Base-by-base conservation (phyloP, 2,888 invertebrate genomes). In the Chymomyza fuscimana region DNA sequence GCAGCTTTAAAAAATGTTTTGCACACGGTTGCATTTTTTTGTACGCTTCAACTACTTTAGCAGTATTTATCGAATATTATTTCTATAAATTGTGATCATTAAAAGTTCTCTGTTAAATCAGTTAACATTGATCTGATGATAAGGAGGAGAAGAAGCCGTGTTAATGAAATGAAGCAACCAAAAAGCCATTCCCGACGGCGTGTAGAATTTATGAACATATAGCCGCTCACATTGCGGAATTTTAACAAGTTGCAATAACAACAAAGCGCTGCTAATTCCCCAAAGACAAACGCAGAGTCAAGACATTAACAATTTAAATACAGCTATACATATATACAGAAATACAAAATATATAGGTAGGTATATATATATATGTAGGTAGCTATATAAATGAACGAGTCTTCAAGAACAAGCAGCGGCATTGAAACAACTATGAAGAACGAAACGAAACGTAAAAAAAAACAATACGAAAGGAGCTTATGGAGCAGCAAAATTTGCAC, bases 251-350 rank as follows among this genome's bases (percentile, higher is more conserved):
- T 78, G 81, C 85, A 78, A 79, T 79, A 82, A 77, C 81, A 82
- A 72, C 76, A 76, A 60, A 74, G 80, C 86, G 64, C 76, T 80
- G 85, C 84, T 86, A 85, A 85, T 87, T 85, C 87, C 87, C 85
- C 86, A 85, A 85, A 79, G 87, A 59, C 64, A 19, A 61, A 62
- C 25, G 40, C 10, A 36, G 66, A 66, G 36, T 40, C 74, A 80
- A 52, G 78, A 76, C 82, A 84, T 85, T 86, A 85, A 85, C 85
- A 86, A 85, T 85, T 87, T 85, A 85, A 85, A 85, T 87, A 87
- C 86, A 83, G 59, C 76, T 46, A 19, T 19, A 19, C 19, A 19
- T 71, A 73, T 63, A 62, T 61, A 72, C 36, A 15, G 63, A 12
- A 50, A 61, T n/a, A 19, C 40, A 69, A 61, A 40, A 69, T 56